These are phyloP conservation scores for Heteromormyrus szaboi DNA, from an alignment of 2,797 vertebrate genomes.

Conservation along the genomic window DNA sequence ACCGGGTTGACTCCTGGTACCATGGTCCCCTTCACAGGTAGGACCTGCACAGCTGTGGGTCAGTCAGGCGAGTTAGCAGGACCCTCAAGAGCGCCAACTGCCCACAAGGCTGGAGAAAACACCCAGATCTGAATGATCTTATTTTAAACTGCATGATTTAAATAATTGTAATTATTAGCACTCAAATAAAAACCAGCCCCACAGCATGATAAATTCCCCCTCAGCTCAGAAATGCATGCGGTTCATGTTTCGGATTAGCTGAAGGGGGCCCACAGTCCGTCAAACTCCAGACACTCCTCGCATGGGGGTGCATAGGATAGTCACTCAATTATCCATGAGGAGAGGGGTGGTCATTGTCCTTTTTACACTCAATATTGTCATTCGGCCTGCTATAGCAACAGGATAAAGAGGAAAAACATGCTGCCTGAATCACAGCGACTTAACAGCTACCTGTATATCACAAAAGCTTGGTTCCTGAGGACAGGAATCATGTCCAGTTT, in stretches of 20 bases:
- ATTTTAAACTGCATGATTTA: not conserved
- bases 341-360: not conserved
- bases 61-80: not conserved
- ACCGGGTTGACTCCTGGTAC: slow-evolving; percentile 16
- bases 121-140: not conserved
- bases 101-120: not conserved
- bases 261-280: not conserved
- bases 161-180: not conserved
- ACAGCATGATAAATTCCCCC: not conserved
- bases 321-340: slow-evolving; percentile 13
- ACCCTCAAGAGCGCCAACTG: not conserved
- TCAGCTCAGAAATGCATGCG: not conserved
- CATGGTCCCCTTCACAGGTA: slow-evolving; percentile 18
- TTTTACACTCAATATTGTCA: not conserved
- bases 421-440: not conserved
- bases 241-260: not conserved
- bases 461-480: not conserved
- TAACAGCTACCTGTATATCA: not conserved
- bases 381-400: not conserved
- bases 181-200: not conserved
- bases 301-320: slow-evolving; percentile 2
- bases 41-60: slow-evolving; percentile 17
- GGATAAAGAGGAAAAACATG: not conserved
- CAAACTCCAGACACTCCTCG: not conserved
- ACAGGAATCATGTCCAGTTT: not conserved